Conservation (phyloP, 2,888 invertebrate species). For the Vesta saturnalis region DNA sequence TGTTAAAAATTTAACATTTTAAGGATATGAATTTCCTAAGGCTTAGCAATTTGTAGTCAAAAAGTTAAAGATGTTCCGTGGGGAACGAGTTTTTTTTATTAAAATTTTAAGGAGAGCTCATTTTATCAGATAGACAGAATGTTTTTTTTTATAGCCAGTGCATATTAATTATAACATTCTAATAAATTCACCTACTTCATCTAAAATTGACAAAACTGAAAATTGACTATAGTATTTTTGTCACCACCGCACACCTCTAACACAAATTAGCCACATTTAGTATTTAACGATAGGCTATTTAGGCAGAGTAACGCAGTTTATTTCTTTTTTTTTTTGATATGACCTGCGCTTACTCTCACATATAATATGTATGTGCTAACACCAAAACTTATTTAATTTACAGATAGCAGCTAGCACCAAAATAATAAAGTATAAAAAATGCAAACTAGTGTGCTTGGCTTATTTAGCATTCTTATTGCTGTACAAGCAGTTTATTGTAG, state of each 20-base stretch:
- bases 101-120: conserved; percentile 21
- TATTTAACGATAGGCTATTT: conserved; percentile 54
- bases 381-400: conserved; percentile 53
- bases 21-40: no score
- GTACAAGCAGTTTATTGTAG: conserved; percentile 41
- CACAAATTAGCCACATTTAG: conserved; percentile 59
- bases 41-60: no score
- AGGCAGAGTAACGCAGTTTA: conserved; percentile 52
- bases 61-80: background rate
- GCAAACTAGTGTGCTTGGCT: conserved; percentile 35
- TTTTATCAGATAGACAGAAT: conserved; percentile 40
- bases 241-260: conserved; percentile 57
- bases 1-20: no score
- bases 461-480: conserved; percentile 43
- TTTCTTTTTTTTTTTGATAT: conserved; percentile 50
- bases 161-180: conserved; percentile 54
- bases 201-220: conserved; percentile 64
- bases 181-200: conserved; percentile 58
- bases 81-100: background rate
- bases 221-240: conserved; percentile 61
- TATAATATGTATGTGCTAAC: conserved; percentile 52
- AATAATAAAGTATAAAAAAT: conserved; percentile 40
- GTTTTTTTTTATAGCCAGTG: conserved; percentile 49
- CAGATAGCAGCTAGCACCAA: conserved; percentile 45
- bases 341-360: conserved; percentile 42